Conservation (phyloP, 2,797 vertebrate genomes). For the Silurus aristotelis region DNA sequence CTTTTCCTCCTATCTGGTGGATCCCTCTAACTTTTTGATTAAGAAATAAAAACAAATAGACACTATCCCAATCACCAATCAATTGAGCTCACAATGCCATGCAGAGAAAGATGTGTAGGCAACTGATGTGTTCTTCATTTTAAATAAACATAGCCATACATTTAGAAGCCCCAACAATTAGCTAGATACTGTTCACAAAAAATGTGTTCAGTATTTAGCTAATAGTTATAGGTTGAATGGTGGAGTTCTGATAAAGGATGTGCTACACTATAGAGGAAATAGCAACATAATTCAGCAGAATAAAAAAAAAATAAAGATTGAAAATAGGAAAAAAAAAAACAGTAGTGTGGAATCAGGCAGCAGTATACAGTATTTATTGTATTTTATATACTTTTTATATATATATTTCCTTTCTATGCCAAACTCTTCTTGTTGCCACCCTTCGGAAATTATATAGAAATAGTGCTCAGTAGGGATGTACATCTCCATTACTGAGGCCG, state of each 20-base stretch:
- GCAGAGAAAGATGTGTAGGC: neutral
- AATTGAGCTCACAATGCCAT: neutral
- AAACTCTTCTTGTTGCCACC: neutral
- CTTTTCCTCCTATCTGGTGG: no score
- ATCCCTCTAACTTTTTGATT: neutral
- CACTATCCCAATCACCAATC: neutral
- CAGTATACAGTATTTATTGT: neutral
- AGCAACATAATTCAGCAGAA: neutral
- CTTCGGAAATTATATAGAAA: neutral
- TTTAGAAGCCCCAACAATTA: no score
- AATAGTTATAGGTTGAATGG: neutral
- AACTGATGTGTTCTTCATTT: neutral
- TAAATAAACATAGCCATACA: neutral
- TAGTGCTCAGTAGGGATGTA: no score
- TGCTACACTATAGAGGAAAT: neutral
- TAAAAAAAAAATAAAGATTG: neutral
- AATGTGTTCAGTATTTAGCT: neutral
- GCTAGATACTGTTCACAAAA: neutral
- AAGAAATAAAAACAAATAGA: neutral
- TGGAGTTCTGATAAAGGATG: neutral
- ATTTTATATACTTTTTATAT: neutral
- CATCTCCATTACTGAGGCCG: no score
- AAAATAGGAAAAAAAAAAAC: neutral
- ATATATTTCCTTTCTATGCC: neutral
- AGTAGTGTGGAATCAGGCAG: neutral